Base-by-base conservation (phyloP, 2,113 vertebrate species). In the Ahaetulla prasina region DNA sequence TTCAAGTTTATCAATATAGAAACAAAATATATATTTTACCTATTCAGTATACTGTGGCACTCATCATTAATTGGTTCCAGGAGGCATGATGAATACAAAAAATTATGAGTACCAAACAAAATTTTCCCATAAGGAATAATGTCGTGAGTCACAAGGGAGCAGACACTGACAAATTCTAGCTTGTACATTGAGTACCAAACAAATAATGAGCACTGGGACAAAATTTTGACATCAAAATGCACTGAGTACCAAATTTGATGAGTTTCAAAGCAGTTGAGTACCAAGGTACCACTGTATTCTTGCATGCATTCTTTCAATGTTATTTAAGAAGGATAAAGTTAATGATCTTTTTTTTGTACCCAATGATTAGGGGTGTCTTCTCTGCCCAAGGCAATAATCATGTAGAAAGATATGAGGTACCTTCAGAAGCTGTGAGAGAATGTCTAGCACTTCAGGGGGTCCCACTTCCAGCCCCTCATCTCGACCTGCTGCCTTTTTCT, bases 381-480 rank as follows among this genome's bases (percentile, higher is more conserved):
- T 14, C 39, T 12, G 25, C 45, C 8, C n/a, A 39, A 92, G 55
- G 25, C 55, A 23, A n/a, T 49, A 49, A 18, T 25, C 3, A 23
- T 1, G 1, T 27, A 68, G 39, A 63, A 25, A n/a, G 50, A 20
- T 7, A 6, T 10, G 89, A 14, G 25, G 25, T 97, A 98, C 99
- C 98, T 99, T 99, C 20, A 99, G 97, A 84, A 99, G 98, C 93
- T 99, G 98, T 3, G 99, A 99, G 63, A 99, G 98, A 0, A 98
- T 99, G 85, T 98, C 98, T 92, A 99, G 95, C 55, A 98, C 98
- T 95, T 99, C 98, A 0, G 98, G 98, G 1, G 99, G 99, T 16
- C 99, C 99, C 0, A 99, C 98, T 0, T 99, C 99, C 95, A 99
- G 94, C 0, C 99, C 99, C 93, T 99, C 99, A 0, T 99, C 99